Evolutionary conservation across 2,888 invertebrate genomes (phyloP), one percentile per base, ranked within the genome.

Genomic region (Oithona nana): DNA sequence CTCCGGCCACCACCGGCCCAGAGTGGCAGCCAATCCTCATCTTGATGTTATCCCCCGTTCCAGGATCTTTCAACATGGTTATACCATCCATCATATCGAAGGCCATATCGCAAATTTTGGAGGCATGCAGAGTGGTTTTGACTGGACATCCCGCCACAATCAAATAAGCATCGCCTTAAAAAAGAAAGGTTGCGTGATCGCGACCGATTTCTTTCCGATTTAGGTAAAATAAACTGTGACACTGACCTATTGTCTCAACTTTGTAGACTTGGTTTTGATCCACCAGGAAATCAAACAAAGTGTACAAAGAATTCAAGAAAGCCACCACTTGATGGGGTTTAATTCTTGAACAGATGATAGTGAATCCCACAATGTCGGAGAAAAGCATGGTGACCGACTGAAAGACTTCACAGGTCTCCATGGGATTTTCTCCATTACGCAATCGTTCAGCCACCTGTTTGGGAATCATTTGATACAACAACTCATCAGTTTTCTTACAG

Each of bases 391-490:
- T 62, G 22, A 62, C 62, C 29, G 29, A 56, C 13, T 55, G 20
- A 48, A 54, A 62, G 6, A 30, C 48, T 48, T 62, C 54, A 62
- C 62, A 62, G 1, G 55, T 39, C 13, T 55, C 29, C 56, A 62
- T 56, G 39, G 52, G 20, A 1, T 29, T 26, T 26, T 62, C 55
- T 24, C 62, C 62, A 16, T 59, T 59, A 16, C 59, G 3, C 6
- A 59, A 26, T 11, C 59, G 20, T 16, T 39, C 49, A 3, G 59
- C 59, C 22, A 59, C 29, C 6, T 49, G 13, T 72, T 92, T 93
- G 30, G 97, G 97, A 77, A 97, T 94, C 94, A 97, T 95, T 77
- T 97, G 95, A 74, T 97, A 97, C 1, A 97, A 75, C 29, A 97
- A 76, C 69, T 93, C 90, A 71, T 97, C 95, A 0, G 95, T 95